Percentiles rank a stretch among this genome's conserved stretches.
phyloP scores from a whole-genome alignment of 2,797 vertebrate species.

The Acropternis orthonyx region DNA sequence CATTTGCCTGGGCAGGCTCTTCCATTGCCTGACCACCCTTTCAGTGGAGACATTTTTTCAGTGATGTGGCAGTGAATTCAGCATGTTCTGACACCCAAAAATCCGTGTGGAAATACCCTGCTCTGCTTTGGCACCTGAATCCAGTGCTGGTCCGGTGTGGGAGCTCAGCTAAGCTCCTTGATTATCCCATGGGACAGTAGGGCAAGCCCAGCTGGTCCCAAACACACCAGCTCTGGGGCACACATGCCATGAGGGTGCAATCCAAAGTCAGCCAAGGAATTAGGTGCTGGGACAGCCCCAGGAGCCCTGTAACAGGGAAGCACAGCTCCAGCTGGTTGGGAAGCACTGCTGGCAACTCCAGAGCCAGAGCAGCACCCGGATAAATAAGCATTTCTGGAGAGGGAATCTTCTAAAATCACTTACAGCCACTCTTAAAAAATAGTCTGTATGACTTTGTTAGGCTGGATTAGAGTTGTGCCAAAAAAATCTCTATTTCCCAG shows the following conservation, averaged over 20 bases:
- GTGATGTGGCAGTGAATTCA: neutral
- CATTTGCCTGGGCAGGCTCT: neutral
- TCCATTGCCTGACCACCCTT: neutral
- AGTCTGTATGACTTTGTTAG: neutral
- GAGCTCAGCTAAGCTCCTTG: neutral
- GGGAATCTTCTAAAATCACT: neutral
- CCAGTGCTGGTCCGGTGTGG: neutral
- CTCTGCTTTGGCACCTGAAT: neutral
- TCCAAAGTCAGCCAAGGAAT: neutral
- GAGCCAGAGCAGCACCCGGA: neutral
- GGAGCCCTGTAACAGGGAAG: neutral
- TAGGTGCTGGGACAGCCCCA: neutral
- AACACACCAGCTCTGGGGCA: neutral
- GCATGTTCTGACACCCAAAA: neutral
- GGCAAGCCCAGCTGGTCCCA: neutral
- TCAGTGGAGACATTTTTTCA: neutral
- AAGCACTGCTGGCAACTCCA: neutral
- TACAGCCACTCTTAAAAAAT: neutral
- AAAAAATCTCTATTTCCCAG: neutral
- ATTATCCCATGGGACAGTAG: neutral
- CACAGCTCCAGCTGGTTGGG: neutral
- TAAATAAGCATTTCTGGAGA: accelerated
- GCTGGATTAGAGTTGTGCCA: neutral
- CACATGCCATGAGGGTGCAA: neutral
- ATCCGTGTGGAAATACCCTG: accelerated